Percentiles rank a stretch among this genome's conserved stretches.
Evolutionary conservation across 1,140 invertebrate species (phyloP).

Genomic region (Ruditapes philippinarum): DNA sequence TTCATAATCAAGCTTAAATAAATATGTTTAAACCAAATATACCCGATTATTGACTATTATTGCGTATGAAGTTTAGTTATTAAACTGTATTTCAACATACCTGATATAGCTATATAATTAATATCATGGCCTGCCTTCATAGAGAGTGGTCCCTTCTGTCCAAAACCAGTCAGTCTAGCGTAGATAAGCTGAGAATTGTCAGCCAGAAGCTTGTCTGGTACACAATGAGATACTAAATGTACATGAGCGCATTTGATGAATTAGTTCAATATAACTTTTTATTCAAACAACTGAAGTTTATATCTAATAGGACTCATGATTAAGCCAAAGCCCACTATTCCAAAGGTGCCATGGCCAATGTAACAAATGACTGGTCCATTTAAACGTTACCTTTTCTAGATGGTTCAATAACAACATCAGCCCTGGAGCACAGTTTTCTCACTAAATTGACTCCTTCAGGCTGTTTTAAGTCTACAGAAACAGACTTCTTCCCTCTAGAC

Average conservation of each 20-base stretch:
- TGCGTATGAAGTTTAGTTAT: too few relatives aligned
- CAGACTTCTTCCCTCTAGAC: conserved; percentile 93
- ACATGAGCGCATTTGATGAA: too few relatives aligned
- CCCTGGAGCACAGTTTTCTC: conserved; percentile 90
- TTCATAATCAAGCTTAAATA: too few relatives aligned
- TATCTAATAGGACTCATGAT: too few relatives aligned
- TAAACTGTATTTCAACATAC: conserved; percentile 86
- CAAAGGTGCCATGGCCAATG: too few relatives aligned
- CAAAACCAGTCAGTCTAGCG: conserved; percentile 96
- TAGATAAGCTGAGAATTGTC: conserved; percentile 96
- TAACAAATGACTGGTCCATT: too few relatives aligned
- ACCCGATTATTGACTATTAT: too few relatives aligned
- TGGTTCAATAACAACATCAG: conserved; percentile 98
- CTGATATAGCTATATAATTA: conserved; percentile 97
- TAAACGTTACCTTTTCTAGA: conserved; percentile 93
- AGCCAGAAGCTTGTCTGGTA: conserved; percentile 91
- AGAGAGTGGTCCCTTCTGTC: conserved; percentile 93
- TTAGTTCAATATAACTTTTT: too few relatives aligned
- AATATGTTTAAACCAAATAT: too few relatives aligned
- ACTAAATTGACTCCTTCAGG: conserved; percentile 91
- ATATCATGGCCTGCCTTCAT: conserved; percentile 98
- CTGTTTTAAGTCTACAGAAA: conserved; percentile 94
- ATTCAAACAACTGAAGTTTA: too few relatives aligned
- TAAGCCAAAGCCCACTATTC: too few relatives aligned
- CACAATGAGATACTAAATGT: too few relatives aligned